Percentiles rank a stretch among this genome's conserved stretches.
These are phyloP conservation scores for Numenius arquata DNA, from an alignment of 2,113 vertebrate species.

Conservation along the genomic window DNA sequence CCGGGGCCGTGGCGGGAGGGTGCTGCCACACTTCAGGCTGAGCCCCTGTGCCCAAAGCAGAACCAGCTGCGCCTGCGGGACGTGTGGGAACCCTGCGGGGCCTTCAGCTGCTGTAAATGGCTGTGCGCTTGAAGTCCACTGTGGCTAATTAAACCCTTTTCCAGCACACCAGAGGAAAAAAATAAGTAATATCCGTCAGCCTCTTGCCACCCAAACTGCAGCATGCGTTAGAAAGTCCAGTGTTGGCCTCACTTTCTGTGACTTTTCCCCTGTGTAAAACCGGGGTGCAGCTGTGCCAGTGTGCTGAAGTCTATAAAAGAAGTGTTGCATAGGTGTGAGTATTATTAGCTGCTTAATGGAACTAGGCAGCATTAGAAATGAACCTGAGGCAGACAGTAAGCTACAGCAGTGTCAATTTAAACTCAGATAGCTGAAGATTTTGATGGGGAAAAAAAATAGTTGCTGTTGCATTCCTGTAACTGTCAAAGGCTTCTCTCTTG, in stretches of 20 bases:
- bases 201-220: constrained; percentile 44
- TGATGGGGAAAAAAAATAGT: not conserved
- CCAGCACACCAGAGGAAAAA: constrained; percentile 15
- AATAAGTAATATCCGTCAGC: not conserved
- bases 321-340: not conserved
- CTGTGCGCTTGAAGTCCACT: not conserved
- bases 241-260: not conserved
- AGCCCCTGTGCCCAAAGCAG: not conserved
- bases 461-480: not conserved
- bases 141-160: constrained; percentile 36
- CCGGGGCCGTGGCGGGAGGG: accelerated
- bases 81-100: not conserved
- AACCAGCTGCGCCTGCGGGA: not conserved
- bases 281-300: not conserved
- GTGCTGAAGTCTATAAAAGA: constrained; percentile 6
- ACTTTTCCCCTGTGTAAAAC: not conserved
- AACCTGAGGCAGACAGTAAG: not conserved
- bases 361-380: not conserved
- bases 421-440: not conserved
- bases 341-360: constrained; percentile 28
- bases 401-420: not conserved
- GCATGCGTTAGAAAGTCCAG: not conserved
- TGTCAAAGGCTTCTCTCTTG: not conserved
- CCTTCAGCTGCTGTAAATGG: not conserved
- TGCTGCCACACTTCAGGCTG: not conserved